phyloP scores from a whole-genome alignment of 2,797 vertebrate species.

The Enoplosus armatus region DNA sequence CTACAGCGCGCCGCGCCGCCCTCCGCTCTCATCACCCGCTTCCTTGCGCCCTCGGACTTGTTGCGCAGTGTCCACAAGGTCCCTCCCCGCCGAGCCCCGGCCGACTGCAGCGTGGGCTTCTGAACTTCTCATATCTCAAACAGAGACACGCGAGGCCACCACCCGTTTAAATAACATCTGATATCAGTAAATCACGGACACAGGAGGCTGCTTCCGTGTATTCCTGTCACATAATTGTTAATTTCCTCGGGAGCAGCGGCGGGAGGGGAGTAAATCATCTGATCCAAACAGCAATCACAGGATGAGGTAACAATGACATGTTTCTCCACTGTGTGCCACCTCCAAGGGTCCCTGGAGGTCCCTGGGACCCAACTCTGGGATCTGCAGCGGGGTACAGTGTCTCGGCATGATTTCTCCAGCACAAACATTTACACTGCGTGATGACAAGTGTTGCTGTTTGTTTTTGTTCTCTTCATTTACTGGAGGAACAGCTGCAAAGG shows the following conservation, averaged over 20 bases:
- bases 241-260: background rate
- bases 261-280: background rate
- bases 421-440: constrained; percentile 55
- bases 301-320: constrained; percentile 1
- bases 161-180: background rate
- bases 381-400: background rate
- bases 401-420: constrained; percentile 31
- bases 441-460: constrained; percentile 55
- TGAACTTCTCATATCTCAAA: constrained; percentile 4
- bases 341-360: constrained; percentile 6
- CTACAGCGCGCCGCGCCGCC: constrained; percentile 38
- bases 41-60: constrained; percentile 61
- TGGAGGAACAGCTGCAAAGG: constrained; percentile 27
- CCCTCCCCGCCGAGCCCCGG: constrained; percentile 69
- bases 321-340: constrained; percentile 7
- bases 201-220: background rate
- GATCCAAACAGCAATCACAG: constrained; percentile 12
- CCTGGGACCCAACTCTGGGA: background rate
- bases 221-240: background rate
- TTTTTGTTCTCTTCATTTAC: constrained; percentile 50
- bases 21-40: constrained; percentile 46
- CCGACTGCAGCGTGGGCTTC: constrained; percentile 21
- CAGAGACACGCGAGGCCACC: background rate
- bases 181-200: background rate
- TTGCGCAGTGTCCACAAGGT: constrained; percentile 71